phyloP scores from a whole-genome alignment of 2,113 vertebrate genomes.

The Xenopus laevis region DNA sequence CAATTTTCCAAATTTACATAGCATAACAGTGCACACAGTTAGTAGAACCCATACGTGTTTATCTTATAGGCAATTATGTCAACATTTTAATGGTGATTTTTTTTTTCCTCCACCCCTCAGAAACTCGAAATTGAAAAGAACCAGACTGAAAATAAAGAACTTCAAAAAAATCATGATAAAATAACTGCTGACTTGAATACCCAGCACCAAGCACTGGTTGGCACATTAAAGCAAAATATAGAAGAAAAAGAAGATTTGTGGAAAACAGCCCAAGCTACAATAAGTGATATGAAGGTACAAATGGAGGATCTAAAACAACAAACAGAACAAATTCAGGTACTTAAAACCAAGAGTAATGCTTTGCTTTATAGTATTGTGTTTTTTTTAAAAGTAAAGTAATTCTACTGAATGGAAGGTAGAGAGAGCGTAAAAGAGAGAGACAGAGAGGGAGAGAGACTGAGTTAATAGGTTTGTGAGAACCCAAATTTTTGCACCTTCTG shows the following conservation, averaged over 20 bases:
- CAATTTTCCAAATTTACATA: too few relatives aligned
- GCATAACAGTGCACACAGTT: too few relatives aligned
- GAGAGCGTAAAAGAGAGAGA: too few relatives aligned
- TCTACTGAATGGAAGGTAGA: too few relatives aligned
- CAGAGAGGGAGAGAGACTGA: not conserved
- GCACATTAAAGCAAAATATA: constrained; percentile 60
- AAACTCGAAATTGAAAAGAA: constrained; percentile 61
- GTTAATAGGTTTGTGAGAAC: too few relatives aligned
- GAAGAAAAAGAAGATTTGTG: constrained; percentile 65
- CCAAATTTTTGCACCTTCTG: too few relatives aligned
- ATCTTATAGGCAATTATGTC: too few relatives aligned
- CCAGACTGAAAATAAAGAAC: constrained; percentile 63
- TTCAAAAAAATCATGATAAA: constrained; percentile 70
- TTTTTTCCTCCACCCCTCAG: constrained; percentile 43
- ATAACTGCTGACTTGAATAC: constrained; percentile 60
- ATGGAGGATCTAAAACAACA: constrained; percentile 71
- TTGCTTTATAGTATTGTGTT: not conserved
- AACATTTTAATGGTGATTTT: too few relatives aligned
- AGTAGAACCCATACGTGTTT: too few relatives aligned
- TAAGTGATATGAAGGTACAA: constrained; percentile 63
- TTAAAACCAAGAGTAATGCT: not conserved
- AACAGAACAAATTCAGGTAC: constrained; percentile 77
- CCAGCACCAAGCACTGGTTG: constrained; percentile 61
- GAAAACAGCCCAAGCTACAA: constrained; percentile 58
- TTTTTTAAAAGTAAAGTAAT: not conserved